Evolutionary conservation across 2,113 vertebrate genomes (phyloP), one percentile per base, ranked within the genome.

Genomic region (Carassius carassius): DNA sequence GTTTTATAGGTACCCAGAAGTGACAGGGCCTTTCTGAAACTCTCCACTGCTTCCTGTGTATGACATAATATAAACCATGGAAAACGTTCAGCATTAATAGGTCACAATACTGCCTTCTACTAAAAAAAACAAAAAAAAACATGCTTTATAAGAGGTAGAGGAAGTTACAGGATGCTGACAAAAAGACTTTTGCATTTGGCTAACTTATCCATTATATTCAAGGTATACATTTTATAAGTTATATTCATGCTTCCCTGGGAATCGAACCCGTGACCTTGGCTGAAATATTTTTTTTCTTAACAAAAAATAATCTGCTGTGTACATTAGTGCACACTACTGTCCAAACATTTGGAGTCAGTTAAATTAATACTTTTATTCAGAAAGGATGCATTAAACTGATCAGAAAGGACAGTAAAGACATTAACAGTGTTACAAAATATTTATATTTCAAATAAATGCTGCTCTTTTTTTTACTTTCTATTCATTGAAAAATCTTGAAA

Each of bases 21-120:
- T 3, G 90, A 90, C 90, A 95, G 67, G 0, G 90, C 91, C 77
- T 91, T 89, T 89, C 92, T 92, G 87, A 95, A 94, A 86, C 86
- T 93, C 84, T 56, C 86, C 80, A 94, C 3, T 70, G 94, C 94
- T 86, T 95, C 93, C 95, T 96, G 80, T 83, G 65, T 32, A 29
- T 21, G 69, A 79, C 13, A 84, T 11, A 86, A 49, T 4, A 79
- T 80, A 79, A 62, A 76, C 7, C 49, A 17, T 54, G 16, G 35
- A n/a, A 37, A 41, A 72, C 35, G 5, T 41, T 4, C 19, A 70
- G 35, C 16, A 70, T 70, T 21, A 11, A 70, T 12, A 70, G 67
- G 5, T 70, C 2, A 70, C 23, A 25, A 14, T 63, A 25, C 23
- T 63, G 62, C 23, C 23, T 63, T 37, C 32, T 21, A 10, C 35